Base-by-base conservation (phyloP, 2,113 vertebrate species). In the Tautogolabrus adspersus region DNA sequence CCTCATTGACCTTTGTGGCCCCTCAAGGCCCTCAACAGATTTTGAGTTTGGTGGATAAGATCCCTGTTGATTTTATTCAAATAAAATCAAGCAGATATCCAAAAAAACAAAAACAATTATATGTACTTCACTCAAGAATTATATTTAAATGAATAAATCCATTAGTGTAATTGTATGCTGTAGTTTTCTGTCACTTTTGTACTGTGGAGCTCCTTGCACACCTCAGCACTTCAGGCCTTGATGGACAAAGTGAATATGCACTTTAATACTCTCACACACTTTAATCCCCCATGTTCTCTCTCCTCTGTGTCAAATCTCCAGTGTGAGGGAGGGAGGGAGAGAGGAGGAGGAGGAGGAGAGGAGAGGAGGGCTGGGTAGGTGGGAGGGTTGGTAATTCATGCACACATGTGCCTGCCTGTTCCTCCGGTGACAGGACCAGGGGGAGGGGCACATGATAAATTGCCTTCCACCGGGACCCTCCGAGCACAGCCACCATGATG, bases 401-500 rank as follows among this genome's bases (percentile, higher is more conserved):
- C 94, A 91, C 93, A 95, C 94, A 94, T 95, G 93, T 94, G 93
- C 92, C 93, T 93, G 93, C 90, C 87, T 93, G 91, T 93, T 92
- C 91, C 91, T 92, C 87, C 85, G 81, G 89, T 94, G 94, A 94
- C 94, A 95, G 92, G 91, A 83, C 91, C 90, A 77, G 91, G 90
- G 87, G 93, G 93, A 91, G 93, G 93, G 93, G 93, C 87, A 90
- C 93, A 93, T 95, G 94, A 95, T 95, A 91, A 95, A 95, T 95
- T 93, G 93, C 94, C 90, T 93, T 94, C 94, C 93, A 93, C 92
- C 81, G 85, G 94, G 93, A 93, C 94, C 93, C 93, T 93, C 91
- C 90, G 82, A 89, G 90, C 91, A 91, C 88, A 91, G 91, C 91
- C 92, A 93, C 91, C 92, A 91, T 93, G 92, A 94, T 93, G 94